Evolutionary conservation across 2,797 vertebrate genomes (phyloP).

Genomic region (Lepilemur ruficaudatus): DNA sequence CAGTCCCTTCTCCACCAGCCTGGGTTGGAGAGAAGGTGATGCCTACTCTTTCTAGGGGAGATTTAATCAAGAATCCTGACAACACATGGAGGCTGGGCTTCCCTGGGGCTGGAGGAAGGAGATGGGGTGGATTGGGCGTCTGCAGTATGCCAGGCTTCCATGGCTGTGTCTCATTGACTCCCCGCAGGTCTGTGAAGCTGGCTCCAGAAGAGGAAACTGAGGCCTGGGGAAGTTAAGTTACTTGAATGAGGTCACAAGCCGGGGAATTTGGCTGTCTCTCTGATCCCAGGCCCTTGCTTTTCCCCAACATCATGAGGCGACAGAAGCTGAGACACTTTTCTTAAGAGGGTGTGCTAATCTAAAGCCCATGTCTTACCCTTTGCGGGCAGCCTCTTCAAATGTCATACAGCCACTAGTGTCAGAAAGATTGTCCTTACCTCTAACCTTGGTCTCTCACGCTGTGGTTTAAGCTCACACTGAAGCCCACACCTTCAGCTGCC

Average conservation of each 20-base stretch:
- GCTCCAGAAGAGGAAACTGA: not conserved
- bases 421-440: not conserved
- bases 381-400: not conserved
- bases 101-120: not conserved
- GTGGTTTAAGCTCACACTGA: not conserved
- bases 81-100: not conserved
- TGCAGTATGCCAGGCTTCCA: fast-evolving
- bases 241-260: not conserved
- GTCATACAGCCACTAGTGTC: not conserved
- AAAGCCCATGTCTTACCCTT: not conserved
- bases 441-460: not conserved
- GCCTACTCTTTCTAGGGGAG: not conserved
- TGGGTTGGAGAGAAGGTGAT: not conserved
- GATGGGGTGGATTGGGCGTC: not conserved
- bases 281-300: not conserved
- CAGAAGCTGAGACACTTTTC: not conserved
- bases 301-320: no score
- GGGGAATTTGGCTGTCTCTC: not conserved
- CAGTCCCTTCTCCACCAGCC: not conserved
- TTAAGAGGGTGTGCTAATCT: not conserved
- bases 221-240: not conserved
- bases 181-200: not conserved
- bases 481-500: no score
- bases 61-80: not conserved
- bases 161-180: not conserved